These are phyloP conservation scores for Danio rerio DNA, from an alignment of 2,113 vertebrate genomes.

Conservation along the genomic window DNA sequence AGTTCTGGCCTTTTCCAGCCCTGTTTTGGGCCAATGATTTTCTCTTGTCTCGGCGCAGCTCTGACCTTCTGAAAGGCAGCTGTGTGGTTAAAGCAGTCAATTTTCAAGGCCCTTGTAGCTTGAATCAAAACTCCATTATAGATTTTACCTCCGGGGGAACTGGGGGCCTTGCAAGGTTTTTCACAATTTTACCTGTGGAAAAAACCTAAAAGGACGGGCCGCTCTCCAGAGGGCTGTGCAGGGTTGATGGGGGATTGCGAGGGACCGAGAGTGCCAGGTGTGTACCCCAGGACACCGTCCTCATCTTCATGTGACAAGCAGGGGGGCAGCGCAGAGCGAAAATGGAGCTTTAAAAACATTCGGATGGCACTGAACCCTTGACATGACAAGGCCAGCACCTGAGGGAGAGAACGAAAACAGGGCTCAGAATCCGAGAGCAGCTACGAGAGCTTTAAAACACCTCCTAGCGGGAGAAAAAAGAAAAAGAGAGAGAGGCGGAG, in stretches of 20 bases:
- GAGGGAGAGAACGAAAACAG: constrained; percentile 74
- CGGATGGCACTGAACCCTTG: constrained; percentile 81
- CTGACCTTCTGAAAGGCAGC: constrained; percentile 77
- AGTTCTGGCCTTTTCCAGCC: constrained; percentile 74
- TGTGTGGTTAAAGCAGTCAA: constrained; percentile 78
- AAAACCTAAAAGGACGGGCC: constrained; percentile 80
- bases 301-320: constrained; percentile 86
- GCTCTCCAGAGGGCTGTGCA: constrained; percentile 69
- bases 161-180: constrained; percentile 76
- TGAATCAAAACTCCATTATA: constrained; percentile 79
- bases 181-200: constrained; percentile 82
- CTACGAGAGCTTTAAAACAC: constrained; percentile 6
- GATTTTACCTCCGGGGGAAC: constrained; percentile 81
- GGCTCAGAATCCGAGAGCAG: constrained; percentile 70
- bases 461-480: constrained; percentile 1
- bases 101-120: constrained; percentile 78
- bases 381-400: constrained; percentile 78
- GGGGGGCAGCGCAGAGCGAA: constrained; percentile 82
- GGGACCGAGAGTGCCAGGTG: constrained; percentile 65
- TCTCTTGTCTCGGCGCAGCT: constrained; percentile 61
- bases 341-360: constrained; percentile 89
- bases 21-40: constrained; percentile 69
- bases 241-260: constrained; percentile 47
- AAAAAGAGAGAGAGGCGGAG: constrained; percentile 68
- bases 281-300: constrained; percentile 82